These are phyloP conservation scores for Dynastes maya DNA, from an alignment of 2,888 invertebrate genomes.

Conservation along the genomic window DNA sequence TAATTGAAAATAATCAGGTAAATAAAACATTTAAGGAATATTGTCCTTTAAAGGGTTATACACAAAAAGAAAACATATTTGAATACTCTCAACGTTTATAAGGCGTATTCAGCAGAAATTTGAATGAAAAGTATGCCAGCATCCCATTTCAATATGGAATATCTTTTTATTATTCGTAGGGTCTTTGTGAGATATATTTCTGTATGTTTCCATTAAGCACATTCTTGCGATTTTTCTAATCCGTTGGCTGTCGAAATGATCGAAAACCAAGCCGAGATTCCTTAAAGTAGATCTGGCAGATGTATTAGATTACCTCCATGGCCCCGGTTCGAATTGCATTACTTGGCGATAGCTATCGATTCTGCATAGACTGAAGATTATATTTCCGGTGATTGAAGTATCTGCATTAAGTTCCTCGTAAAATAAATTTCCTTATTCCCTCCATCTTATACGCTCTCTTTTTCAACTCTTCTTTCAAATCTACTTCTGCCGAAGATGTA, in stretches of 20 bases:
- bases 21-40: too few relatives aligned
- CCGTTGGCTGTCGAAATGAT: conserved; percentile 1
- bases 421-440: conserved; percentile 36
- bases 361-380: conserved; percentile 39
- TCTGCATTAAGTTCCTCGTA: conserved; percentile 41
- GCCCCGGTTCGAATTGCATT: conserved; percentile 22
- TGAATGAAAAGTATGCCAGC: too few relatives aligned
- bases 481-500: conserved; percentile 7
- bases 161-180: too few relatives aligned
- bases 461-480: conserved; percentile 20
- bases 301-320: conserved; percentile 2
- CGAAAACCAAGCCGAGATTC: conserved; percentile 22
- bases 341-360: conserved; percentile 37
- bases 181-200: neutral
- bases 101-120: too few relatives aligned
- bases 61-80: too few relatives aligned
- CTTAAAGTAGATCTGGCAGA: conserved; percentile 2
- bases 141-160: too few relatives aligned
- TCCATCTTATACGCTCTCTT: neutral
- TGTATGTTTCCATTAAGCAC: neutral
- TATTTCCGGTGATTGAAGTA: conserved; percentile 43
- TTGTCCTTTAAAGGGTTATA: too few relatives aligned
- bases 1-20: too few relatives aligned
- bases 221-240: conserved; percentile 8
- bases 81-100: too few relatives aligned